phyloP scores from a whole-genome alignment of 1,140 invertebrate genomes.

The Drosophila sechellia region DNA sequence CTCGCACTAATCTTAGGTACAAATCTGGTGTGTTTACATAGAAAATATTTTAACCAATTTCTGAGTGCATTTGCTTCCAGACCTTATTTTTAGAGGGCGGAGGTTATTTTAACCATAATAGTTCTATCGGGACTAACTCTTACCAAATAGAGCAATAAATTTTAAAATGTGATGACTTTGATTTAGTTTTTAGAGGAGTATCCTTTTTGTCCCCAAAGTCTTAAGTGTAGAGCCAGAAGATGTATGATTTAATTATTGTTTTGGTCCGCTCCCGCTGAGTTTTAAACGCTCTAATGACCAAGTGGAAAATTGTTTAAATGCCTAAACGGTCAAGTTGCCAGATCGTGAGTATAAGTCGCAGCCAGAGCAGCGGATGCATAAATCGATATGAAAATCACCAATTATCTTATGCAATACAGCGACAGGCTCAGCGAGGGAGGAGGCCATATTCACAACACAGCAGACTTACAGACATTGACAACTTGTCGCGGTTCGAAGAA shows the following conservation, averaged over 20 bases:
- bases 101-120: slow-evolving; percentile 76
- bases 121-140: slow-evolving; percentile 56
- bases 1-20: slow-evolving; percentile 12
- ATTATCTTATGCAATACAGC: slow-evolving; percentile 78
- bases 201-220: background rate
- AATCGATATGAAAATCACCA: slow-evolving; percentile 83
- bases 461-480: slow-evolving; percentile 65
- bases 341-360: slow-evolving; percentile 1
- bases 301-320: slow-evolving; percentile 1
- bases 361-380: slow-evolving; percentile 68
- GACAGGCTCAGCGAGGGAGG: slow-evolving; percentile 12
- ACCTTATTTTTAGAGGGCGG: slow-evolving; percentile 45
- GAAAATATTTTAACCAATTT: background rate
- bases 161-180: slow-evolving; percentile 57
- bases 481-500: slow-evolving; percentile 60
- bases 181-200: slow-evolving; percentile 48
- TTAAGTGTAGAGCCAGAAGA: slow-evolving; percentile 16
- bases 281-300: slow-evolving; percentile 58
- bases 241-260: slow-evolving; percentile 83
- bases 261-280: slow-evolving; percentile 53
- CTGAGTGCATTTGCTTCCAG: background rate
- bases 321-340: slow-evolving; percentile 3
- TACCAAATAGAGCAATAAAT: slow-evolving; percentile 80
- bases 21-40: slow-evolving; percentile 1
- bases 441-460: background rate